A percentile compares a stretch with the other conserved stretches of the same genome.
These are phyloP conservation scores for Pseudoips prasinana DNA, from an alignment of 2,888 invertebrate genomes.

Conservation along the genomic window DNA sequence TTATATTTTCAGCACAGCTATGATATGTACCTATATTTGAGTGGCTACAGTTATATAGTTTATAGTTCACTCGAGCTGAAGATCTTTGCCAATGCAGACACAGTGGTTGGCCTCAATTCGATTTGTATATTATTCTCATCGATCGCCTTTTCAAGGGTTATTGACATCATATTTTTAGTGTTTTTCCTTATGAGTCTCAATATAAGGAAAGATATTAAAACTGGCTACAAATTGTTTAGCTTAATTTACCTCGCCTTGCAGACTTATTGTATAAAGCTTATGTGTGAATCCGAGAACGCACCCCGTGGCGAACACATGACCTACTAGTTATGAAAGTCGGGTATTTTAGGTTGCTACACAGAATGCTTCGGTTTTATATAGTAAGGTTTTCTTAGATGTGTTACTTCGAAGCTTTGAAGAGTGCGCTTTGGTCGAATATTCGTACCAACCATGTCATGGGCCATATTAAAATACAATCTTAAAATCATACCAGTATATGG, in stretches of 20 bases:
- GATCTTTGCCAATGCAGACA: slow-evolving; percentile 37
- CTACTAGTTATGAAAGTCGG: slow-evolving; percentile 36
- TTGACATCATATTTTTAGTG: slow-evolving; percentile 8
- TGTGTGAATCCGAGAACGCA: slow-evolving; percentile 31
- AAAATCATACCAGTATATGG: too few relatives aligned
- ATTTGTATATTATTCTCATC: slow-evolving; percentile 24
- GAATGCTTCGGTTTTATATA: slow-evolving; percentile 38
- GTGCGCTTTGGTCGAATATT: slow-evolving; percentile 31
- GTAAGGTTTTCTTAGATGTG: slow-evolving; percentile 35
- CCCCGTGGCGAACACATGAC: slow-evolving; percentile 25
- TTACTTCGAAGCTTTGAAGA: slow-evolving; percentile 39
- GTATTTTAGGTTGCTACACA: slow-evolving; percentile 38
- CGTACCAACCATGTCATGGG: slow-evolving; percentile 8
- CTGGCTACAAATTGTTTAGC: slow-evolving; percentile 9
- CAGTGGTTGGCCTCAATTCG: slow-evolving; percentile 28
- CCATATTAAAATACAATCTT: too few relatives aligned
- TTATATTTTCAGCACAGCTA: slow-evolving; percentile 55
- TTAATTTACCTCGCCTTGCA: slow-evolving; percentile 25
- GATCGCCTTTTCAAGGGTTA: slow-evolving; percentile 14
- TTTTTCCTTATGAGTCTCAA: slow-evolving; percentile 14
- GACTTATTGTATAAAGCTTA: slow-evolving; percentile 37
- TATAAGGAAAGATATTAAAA: slow-evolving; percentile 17
- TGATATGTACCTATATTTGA: slow-evolving; percentile 47
- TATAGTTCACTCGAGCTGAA: slow-evolving; percentile 31
- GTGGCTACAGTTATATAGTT: slow-evolving; percentile 37